Evolutionary conservation across 2,113 vertebrate species (phyloP).

Genomic region (Etheostoma cragini): DNA sequence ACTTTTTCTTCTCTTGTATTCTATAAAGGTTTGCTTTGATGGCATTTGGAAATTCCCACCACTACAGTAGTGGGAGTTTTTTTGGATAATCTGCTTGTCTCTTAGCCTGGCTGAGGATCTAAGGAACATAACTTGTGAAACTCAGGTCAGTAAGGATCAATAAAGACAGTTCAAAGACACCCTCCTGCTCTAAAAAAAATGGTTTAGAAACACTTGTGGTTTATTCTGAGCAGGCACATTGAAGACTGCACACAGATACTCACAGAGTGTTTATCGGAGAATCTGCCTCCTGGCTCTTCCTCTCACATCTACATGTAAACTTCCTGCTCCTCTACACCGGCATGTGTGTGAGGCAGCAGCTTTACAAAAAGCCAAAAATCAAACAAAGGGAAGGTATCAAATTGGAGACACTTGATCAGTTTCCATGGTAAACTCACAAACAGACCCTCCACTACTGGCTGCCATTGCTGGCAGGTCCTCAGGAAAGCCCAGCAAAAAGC

Average conservation of each 20-base stretch:
- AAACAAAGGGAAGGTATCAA: conserved; percentile 34
- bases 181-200: conserved; percentile 19
- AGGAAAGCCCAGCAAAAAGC: conserved; percentile 47
- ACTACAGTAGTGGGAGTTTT: conserved; percentile 4
- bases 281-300: conserved; percentile 24
- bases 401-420: conserved; percentile 41
- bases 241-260: conserved; percentile 21
- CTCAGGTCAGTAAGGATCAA: conserved; percentile 45
- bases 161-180: conserved; percentile 51
- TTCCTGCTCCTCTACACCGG: conserved; percentile 35
- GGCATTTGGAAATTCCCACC: conserved; percentile 16
- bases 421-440: conserved; percentile 44
- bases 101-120: conserved; percentile 54
- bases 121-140: conserved; percentile 52
- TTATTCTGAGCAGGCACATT: conserved; percentile 51
- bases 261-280: conserved; percentile 31
- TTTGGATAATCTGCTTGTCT: conserved; percentile 38
- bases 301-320: conserved; percentile 20
- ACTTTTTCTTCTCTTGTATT: neutral
- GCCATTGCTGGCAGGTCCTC: conserved; percentile 44
- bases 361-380: conserved; percentile 32
- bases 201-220: conserved; percentile 58
- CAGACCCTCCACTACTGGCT: conserved; percentile 17
- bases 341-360: conserved; percentile 1
- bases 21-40: conserved; percentile 18